Conservation (phyloP, 2,113 vertebrate genomes). For the Anguilla rostrata region DNA sequence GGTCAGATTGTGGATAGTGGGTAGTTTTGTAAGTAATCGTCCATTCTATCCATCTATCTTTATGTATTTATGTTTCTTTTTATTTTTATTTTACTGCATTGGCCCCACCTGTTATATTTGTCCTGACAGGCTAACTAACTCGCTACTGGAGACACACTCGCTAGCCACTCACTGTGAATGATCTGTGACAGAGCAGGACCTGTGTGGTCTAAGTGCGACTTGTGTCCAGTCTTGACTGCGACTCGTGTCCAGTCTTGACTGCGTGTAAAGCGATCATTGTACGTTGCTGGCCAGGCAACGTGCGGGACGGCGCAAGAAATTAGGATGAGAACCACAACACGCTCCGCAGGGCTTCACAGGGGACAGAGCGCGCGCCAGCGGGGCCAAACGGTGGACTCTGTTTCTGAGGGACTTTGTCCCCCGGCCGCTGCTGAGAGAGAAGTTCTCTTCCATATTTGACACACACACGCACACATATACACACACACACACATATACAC, state of each 20-base stretch:
- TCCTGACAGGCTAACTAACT: too few relatives aligned
- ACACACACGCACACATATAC: not conserved
- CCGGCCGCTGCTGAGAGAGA: not conserved
- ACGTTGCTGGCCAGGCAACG: not conserved
- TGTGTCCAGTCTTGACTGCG: not conserved
- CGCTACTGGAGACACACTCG: too few relatives aligned
- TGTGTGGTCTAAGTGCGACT: not conserved
- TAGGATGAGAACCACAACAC: not conserved
- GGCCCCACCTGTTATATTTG: too few relatives aligned
- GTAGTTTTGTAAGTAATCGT: too few relatives aligned
- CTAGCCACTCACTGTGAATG: not conserved
- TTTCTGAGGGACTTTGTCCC: not conserved
- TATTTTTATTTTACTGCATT: too few relatives aligned
- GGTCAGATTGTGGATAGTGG: too few relatives aligned
- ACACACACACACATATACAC: too few relatives aligned
- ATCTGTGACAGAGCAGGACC: not conserved
- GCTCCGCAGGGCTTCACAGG: not conserved
- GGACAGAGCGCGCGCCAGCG: not conserved
- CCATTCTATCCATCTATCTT: too few relatives aligned
- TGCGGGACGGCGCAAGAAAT: not conserved
- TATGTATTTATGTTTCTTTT: not conserved
- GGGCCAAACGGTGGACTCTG: not conserved
- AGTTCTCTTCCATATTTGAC: not conserved
- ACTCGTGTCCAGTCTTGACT: not conserved
- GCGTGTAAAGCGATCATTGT: not conserved